Evolutionary conservation across 2,888 invertebrate species (phyloP), one percentile per base, ranked within the genome.

Genomic region (Podotricha telesiphe): DNA sequence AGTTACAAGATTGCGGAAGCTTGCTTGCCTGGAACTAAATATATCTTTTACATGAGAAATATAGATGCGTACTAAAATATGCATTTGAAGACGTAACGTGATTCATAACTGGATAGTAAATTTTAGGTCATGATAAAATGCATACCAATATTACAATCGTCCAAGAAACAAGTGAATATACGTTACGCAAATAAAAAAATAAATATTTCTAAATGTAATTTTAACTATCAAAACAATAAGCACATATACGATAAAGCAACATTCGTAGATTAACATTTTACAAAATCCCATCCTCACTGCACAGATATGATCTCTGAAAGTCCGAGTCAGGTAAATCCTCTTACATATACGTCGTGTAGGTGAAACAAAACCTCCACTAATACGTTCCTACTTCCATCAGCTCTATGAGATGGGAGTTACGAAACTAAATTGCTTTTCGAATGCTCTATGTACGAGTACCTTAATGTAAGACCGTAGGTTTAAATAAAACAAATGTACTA

Each of bases 391-490:
- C 22, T 59, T 55, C 59, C 59, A 59, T 45, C 45, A 42, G 59
- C 22, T 45, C 22, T 59, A 51, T 75, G 79, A 79, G 77, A 80
- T 79, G 77, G 80, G n/a, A n/a, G 80, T 81, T 82, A 78, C 80
- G 78, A 78, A 83, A 82, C 78, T 73, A 83, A 84, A 86, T 85
- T 85, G 80, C 83, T 84, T 84, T 81, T 81, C 78, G 77, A 75
- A 75, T 75, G 76, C 71, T 71, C 76, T 77, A 76, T 77, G 77
- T 76, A n/a, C n/a, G n/a, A n/a, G n/a, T n/a, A 77, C 75, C 79
- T 80, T 79, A 79, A 82, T 80, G 80, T 80, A 71, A 74, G 69
- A 65, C 70, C 68, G 66, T 70, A 53, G 72, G 72, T 65, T 71
- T 69, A 70, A 74, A 73, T 73, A 70, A 73, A 74, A 71, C 71